These are phyloP conservation scores for Caenorhabditis inopinata DNA, from an alignment of 1,140 invertebrate species.

Conservation along the genomic window DNA sequence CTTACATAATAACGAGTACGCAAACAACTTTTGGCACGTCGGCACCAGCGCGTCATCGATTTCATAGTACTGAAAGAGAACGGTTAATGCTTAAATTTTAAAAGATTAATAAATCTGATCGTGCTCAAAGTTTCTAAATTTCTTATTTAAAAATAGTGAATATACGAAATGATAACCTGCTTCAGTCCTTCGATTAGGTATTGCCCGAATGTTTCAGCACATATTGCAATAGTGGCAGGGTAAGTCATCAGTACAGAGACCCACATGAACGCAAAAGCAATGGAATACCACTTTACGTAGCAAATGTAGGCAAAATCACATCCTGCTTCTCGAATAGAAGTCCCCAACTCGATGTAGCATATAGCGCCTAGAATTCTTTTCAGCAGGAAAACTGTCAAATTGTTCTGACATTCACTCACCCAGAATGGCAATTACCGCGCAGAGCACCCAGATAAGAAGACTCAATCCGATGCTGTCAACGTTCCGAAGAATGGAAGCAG, in stretches of 20 bases:
- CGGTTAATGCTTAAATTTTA: neutral
- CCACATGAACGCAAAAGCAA: slow-evolving; percentile 66
- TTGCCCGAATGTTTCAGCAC: slow-evolving; percentile 65
- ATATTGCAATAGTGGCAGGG: slow-evolving; percentile 63
- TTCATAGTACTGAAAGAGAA: slow-evolving; percentile 52
- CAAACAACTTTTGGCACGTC: slow-evolving; percentile 60
- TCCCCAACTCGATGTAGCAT: slow-evolving; percentile 65
- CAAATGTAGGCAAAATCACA: slow-evolving; percentile 66
- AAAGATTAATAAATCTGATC: too few species aligned
- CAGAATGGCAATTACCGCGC: slow-evolving; percentile 47
- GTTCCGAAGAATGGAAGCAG: slow-evolving; percentile 52
- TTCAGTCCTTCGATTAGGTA: slow-evolving; percentile 60
- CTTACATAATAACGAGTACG: slow-evolving; percentile 63
- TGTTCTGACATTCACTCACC: too few species aligned
- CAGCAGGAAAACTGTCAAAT: neutral
- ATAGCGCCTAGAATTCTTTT: slow-evolving; percentile 42
- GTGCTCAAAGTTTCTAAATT: too few species aligned
- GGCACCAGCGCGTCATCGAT: slow-evolving; percentile 54
- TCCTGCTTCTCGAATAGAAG: slow-evolving; percentile 58
- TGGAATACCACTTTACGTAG: slow-evolving; percentile 64
- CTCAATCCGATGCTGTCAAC: slow-evolving; percentile 60
- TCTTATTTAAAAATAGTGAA: too few species aligned
- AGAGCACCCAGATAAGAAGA: slow-evolving; percentile 44
- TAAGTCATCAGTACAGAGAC: slow-evolving; percentile 65
- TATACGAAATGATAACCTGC: too few species aligned